Conservation (phyloP, 2,113 vertebrate genomes). For the Apteryx mantelli region DNA sequence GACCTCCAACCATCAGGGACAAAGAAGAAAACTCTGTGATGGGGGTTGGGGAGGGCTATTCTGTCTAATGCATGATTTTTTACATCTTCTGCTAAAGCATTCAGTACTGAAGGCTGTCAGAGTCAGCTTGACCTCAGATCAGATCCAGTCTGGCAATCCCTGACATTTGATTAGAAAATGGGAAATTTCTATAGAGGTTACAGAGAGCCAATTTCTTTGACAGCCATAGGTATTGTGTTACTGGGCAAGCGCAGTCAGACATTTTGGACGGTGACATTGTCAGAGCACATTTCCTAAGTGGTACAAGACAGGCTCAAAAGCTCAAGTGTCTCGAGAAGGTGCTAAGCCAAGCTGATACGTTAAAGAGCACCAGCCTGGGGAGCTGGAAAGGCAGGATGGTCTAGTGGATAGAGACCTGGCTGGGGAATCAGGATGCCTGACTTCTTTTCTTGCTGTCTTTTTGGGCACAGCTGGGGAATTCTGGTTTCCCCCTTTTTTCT, state of each 20-base stretch:
- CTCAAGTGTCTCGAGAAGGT: background rate
- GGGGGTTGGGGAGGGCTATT: background rate
- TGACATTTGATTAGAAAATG: background rate
- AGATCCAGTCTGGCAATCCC: background rate
- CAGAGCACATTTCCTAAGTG: background rate
- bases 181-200: background rate
- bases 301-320: background rate
- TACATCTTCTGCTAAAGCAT: background rate
- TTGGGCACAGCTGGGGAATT: background rate
- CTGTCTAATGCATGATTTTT: background rate
- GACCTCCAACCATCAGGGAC: background rate
- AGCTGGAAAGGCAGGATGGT: background rate
- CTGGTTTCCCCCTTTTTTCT: background rate
- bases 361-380: background rate
- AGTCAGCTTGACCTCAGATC: background rate
- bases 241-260: background rate
- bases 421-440: background rate
- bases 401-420: background rate
- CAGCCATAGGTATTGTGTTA: background rate
- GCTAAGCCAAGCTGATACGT: background rate
- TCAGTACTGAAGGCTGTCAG: background rate
- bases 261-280: background rate
- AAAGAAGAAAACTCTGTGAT: background rate
- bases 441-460: background rate
- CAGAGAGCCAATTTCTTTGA: background rate